Evolutionary conservation across 2,888 invertebrate species (phyloP).

Genomic region (Tortricodes alternella): DNA sequence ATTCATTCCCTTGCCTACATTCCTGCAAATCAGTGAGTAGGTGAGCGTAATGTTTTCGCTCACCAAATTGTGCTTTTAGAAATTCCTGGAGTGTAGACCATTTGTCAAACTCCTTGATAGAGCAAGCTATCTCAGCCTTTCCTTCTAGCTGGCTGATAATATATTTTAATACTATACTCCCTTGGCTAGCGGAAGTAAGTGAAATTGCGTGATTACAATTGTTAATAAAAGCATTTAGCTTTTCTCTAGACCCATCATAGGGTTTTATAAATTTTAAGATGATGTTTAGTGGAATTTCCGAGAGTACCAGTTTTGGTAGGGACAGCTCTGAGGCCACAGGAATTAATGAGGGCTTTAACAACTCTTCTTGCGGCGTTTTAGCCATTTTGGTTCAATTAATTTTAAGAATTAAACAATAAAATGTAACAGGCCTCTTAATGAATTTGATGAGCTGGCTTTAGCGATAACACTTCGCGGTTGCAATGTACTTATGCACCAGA

Average conservation of each 20-base stretch:
- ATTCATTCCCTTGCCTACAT: conserved; percentile 35
- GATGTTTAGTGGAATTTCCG: neutral
- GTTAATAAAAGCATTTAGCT: too few species aligned
- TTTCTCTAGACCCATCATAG: neutral
- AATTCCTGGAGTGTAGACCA: conserved; percentile 40
- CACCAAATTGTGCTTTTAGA: conserved; percentile 40
- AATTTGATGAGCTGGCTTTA: neutral
- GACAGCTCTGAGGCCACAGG: neutral
- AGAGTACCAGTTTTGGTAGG: neutral
- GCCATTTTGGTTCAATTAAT: neutral
- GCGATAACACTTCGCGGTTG: neutral
- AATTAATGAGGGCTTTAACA: neutral
- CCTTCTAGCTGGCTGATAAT: conserved; percentile 37
- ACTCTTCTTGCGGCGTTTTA: neutral
- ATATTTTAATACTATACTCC: conserved; percentile 37
- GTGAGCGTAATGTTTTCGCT: conserved; percentile 39
- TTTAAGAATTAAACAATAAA: neutral
- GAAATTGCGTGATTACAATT: too few species aligned
- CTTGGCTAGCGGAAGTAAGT: conserved; percentile 19
- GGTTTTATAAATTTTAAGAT: neutral
- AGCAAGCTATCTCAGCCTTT: conserved; percentile 39
- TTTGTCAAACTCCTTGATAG: conserved; percentile 38
- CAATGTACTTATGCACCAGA: neutral
- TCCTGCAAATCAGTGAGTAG: conserved; percentile 38
- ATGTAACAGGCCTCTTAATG: neutral